Percentiles rank a stretch among this genome's conserved stretches.
Conservation (phyloP, 2,888 invertebrate species). For the Lypha dubia region DNA sequence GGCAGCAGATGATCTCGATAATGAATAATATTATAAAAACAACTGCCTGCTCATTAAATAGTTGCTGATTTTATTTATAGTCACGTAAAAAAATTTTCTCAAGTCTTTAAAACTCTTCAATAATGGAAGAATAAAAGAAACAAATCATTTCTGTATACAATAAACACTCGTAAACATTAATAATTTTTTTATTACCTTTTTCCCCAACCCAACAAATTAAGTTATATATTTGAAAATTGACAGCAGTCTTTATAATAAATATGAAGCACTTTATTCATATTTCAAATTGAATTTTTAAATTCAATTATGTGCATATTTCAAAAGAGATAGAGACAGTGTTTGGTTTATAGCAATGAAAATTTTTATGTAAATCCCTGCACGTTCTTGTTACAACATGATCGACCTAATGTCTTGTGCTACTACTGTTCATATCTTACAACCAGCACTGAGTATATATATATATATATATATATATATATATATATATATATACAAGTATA, state of each 20-base stretch:
- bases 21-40: too few relatives aligned
- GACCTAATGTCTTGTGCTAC: background rate
- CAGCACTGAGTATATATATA: background rate
- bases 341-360: background rate
- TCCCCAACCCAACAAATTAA: background rate
- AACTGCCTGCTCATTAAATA: too few relatives aligned
- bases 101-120: too few relatives aligned
- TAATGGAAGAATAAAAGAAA: background rate
- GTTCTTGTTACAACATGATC: constrained; percentile 35
- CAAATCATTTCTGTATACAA: background rate
- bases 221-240: background rate
- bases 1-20: too few relatives aligned
- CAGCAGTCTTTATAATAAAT: constrained; percentile 5
- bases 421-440: background rate
- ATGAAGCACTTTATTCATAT: background rate
- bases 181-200: background rate
- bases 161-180: background rate
- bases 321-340: background rate
- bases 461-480: background rate
- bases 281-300: constrained; percentile 24
- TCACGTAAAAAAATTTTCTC: too few relatives aligned
- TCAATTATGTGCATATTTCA: constrained; percentile 11
- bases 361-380: constrained; percentile 59
- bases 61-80: too few relatives aligned
- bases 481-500: background rate